These are phyloP conservation scores for Apis laboriosa DNA, from an alignment of 1,140 invertebrate genomes.

Conservation along the genomic window DNA sequence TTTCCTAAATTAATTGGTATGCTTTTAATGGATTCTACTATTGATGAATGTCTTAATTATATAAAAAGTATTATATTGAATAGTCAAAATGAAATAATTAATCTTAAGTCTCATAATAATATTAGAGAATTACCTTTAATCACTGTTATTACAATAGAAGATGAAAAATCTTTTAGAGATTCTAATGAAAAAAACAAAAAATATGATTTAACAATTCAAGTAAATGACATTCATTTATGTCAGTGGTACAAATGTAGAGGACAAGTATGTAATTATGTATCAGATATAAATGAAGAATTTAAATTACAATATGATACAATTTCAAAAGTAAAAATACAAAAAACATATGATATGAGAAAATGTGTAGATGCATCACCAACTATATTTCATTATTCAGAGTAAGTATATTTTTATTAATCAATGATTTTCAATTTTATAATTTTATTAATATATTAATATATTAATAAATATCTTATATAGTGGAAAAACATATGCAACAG, in stretches of 20 bases:
- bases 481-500: conserved; percentile 72
- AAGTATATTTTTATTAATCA: conserved; percentile 64
- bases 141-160: not conserved
- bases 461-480: conserved; percentile 58
- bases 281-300: not conserved
- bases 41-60: conserved; percentile 60
- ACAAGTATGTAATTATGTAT: conserved; percentile 15
- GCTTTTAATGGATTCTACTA: conserved; percentile 71
- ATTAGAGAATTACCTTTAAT: not conserved
- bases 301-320: conserved; percentile 34
- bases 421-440: not conserved
- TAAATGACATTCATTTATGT: conserved; percentile 22
- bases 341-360: conserved; percentile 84
- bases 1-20: conserved; percentile 72
- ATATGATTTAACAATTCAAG: not conserved
- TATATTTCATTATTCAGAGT: conserved; percentile 81
- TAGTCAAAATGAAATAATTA: not conserved
- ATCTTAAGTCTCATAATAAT: not conserved
- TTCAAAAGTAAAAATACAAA: conserved; percentile 61
- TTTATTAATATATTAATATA: not conserved
- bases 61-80: conserved; percentile 38
- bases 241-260: conserved; percentile 79
- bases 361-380: conserved; percentile 88
- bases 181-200: not conserved
- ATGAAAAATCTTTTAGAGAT: not conserved